phyloP scores from a whole-genome alignment of 2,797 vertebrate species.

The Choloepus didactylus region DNA sequence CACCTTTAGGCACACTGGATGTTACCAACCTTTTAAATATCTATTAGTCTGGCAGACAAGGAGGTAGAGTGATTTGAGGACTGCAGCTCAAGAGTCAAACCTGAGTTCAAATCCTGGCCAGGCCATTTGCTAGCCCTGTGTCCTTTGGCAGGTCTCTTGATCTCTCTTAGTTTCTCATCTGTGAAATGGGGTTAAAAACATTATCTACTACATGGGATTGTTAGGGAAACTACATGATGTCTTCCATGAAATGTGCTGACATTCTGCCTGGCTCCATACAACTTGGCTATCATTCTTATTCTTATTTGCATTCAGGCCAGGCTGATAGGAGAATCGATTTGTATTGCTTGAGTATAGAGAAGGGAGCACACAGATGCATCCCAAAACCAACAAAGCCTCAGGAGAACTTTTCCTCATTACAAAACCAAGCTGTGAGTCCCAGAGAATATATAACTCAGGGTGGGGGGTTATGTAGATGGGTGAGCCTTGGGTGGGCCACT shows the following conservation, averaged over 20 bases:
- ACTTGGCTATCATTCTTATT: neutral
- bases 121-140: neutral
- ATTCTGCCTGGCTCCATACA: neutral
- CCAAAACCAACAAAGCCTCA: neutral
- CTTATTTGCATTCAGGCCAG: neutral
- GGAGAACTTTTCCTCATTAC: neutral
- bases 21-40: neutral
- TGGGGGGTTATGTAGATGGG: neutral
- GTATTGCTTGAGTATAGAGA: neutral
- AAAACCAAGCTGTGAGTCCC: neutral
- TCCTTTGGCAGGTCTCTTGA: neutral
- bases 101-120: neutral
- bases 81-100: neutral
- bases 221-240: neutral
- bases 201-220: neutral
- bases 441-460: neutral
- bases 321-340: neutral
- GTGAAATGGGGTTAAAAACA: conserved; percentile 43
- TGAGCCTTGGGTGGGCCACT: neutral
- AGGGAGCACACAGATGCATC: neutral
- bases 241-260: neutral
- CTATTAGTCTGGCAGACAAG: neutral
- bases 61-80: fast-evolving
- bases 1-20: neutral
- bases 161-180: conserved; percentile 47